Conservation (phyloP, 2,113 vertebrate species). For the Chionodraco myersi region DNA sequence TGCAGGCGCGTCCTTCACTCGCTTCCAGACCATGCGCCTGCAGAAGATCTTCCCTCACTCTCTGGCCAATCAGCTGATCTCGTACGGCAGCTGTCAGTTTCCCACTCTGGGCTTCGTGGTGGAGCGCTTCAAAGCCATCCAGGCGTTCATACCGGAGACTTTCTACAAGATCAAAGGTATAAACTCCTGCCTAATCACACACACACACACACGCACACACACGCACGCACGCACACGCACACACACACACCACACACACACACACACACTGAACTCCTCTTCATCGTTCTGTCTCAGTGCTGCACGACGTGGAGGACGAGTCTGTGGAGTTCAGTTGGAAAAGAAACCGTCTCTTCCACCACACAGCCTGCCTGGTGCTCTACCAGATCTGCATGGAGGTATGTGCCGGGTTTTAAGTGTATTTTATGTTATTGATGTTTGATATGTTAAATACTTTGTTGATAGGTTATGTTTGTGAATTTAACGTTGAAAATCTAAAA, state of each 20-base stretch:
- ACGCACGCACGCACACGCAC: no score
- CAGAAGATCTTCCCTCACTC: conserved; percentile 92
- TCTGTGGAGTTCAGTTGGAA: conserved; percentile 94
- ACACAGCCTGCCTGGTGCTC: conserved; percentile 95
- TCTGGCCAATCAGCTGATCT: conserved; percentile 95
- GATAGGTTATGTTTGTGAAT: background rate
- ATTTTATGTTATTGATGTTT: background rate
- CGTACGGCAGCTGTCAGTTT: conserved; percentile 99
- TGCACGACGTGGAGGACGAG: conserved; percentile 89
- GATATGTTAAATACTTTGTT: background rate
- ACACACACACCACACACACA: no score
- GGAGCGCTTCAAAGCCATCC: conserved; percentile 98
- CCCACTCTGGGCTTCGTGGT: conserved; percentile 98
- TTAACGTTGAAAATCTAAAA: background rate
- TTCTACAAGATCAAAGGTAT: conserved; percentile 98
- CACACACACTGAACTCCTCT: no score
- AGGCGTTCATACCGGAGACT: conserved; percentile 95
- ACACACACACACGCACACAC: background rate
- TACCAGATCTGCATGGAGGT: conserved; percentile 99
- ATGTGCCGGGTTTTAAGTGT: conserved; percentile 19
- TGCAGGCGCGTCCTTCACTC: conserved; percentile 97
- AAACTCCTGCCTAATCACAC: background rate
- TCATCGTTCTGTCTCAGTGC: conserved; percentile 80
- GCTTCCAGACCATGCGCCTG: conserved; percentile 95
- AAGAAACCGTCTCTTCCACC: conserved; percentile 94